Evolutionary conservation across 1,140 invertebrate genomes (phyloP).

Genomic region (Diachasmimorpha longicaudata): DNA sequence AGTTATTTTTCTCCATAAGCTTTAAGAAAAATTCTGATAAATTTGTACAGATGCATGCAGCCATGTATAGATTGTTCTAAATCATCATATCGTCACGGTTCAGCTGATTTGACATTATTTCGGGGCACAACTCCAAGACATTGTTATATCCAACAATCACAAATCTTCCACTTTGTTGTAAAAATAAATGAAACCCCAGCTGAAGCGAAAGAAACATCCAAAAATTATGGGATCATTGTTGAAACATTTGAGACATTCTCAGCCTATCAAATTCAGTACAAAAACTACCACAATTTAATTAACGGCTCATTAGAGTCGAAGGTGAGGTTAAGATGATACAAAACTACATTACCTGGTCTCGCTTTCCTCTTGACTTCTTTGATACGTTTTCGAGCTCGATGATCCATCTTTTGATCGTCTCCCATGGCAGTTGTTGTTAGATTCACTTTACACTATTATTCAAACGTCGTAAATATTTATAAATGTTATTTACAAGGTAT

Average conservation of each 20-base stretch:
- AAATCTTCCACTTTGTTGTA: slow-evolving; percentile 45
- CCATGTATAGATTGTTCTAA: too few species aligned
- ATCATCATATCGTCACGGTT: too few species aligned
- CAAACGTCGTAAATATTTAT: slow-evolving; percentile 19
- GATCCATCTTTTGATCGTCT: slow-evolving; percentile 66
- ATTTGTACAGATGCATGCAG: too few species aligned
- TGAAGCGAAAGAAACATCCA: neutral
- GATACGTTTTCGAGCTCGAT: slow-evolving; percentile 81
- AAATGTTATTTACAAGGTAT: slow-evolving; percentile 14
- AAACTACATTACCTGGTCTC: slow-evolving; percentile 75
- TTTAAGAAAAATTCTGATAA: too few species aligned
- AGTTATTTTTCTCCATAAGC: too few species aligned
- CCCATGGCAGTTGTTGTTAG: slow-evolving; percentile 42
- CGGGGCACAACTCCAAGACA: too few species aligned
- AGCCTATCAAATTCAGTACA: too few species aligned
- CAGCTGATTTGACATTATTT: too few species aligned
- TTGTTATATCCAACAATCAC: too few species aligned
- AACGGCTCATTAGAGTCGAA: slow-evolving; percentile 36
- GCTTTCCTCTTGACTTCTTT: slow-evolving; percentile 88
- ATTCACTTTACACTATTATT: slow-evolving; percentile 10
- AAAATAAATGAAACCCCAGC: slow-evolving; percentile 25
- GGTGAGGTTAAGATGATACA: neutral
- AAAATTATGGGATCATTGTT: neutral
- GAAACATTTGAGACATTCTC: neutral
- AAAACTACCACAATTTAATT: slow-evolving; percentile 1